Evolutionary conservation across 2,888 invertebrate genomes (phyloP).

Genomic region (Acanthococcus lagerstroemiae): DNA sequence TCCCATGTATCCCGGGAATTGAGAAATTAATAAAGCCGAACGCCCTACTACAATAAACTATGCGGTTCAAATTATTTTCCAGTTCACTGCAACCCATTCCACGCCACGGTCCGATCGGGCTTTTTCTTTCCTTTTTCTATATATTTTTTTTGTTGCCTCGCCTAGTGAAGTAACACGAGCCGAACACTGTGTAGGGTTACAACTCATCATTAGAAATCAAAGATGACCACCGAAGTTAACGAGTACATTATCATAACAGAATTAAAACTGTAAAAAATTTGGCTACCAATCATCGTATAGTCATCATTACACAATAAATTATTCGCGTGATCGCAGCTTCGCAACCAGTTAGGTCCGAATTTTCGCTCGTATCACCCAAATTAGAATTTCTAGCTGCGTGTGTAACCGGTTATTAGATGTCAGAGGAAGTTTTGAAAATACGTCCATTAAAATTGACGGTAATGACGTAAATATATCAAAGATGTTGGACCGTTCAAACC

Average conservation of each 20-base stretch:
- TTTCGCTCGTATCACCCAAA: no score
- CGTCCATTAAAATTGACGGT: no score
- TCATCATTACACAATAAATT: background rate
- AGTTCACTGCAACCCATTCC: background rate
- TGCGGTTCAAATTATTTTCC: constrained; percentile 11
- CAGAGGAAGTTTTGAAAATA: no score
- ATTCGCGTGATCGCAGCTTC: background rate
- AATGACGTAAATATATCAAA: no score
- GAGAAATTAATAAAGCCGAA: no score
- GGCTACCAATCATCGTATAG: background rate
- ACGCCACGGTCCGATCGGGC: no score
- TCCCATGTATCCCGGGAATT: no score
- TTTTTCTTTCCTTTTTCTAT: no score
- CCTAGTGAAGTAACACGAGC: constrained; percentile 13
- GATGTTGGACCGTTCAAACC: no score
- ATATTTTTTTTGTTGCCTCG: background rate
- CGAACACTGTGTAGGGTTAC: constrained; percentile 18
- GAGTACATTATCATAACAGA: background rate
- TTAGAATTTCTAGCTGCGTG: no score
- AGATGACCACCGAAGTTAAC: constrained; percentile 16
- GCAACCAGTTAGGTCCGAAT: background rate
- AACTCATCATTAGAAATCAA: background rate
- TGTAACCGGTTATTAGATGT: no score
- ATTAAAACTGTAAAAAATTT: background rate
- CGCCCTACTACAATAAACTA: no score